Conservation (phyloP, 2,888 invertebrate species). For the Quadroppia sp. region DNA sequence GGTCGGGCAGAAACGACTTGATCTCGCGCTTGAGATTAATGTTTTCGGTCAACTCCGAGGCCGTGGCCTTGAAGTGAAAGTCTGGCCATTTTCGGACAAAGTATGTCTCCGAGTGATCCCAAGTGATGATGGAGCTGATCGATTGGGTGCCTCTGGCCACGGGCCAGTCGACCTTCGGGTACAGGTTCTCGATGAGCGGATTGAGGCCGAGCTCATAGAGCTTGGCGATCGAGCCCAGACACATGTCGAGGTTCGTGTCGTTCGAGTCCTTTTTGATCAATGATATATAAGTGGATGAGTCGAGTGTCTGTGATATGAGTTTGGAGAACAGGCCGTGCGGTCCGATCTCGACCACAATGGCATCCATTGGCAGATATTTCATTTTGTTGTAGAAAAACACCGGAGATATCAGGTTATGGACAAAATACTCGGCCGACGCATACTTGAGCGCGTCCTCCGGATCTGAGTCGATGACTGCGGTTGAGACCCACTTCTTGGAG, state of each 20-base stretch:
- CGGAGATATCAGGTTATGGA: constrained; percentile 87
- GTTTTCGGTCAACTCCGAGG: constrained; percentile 58
- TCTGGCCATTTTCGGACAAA: constrained; percentile 48
- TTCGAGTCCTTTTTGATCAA: constrained; percentile 74
- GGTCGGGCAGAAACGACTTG: not conserved
- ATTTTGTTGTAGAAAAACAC: constrained; percentile 87
- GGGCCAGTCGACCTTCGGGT: constrained; percentile 61
- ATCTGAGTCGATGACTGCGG: constrained; percentile 77
- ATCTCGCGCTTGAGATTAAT: not conserved
- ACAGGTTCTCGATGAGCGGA: constrained; percentile 68
- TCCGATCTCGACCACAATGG: constrained; percentile 85
- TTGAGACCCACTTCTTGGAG: constrained; percentile 79
- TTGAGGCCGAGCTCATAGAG: constrained; percentile 74
- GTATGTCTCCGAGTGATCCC: constrained; percentile 72
- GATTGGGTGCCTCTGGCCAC: constrained; percentile 87
- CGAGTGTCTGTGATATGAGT: constrained; percentile 1
- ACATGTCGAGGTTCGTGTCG: constrained; percentile 68
- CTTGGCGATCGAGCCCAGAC: constrained; percentile 73
- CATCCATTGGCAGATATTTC: constrained; percentile 75
- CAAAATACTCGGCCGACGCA: constrained; percentile 88
- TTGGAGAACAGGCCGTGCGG: constrained; percentile 71
- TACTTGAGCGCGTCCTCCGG: constrained; percentile 67
- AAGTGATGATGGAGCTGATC: constrained; percentile 75
- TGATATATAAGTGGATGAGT: constrained; percentile 62
- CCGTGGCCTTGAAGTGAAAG: constrained; percentile 42